A percentile compares a stretch with the other conserved stretches of the same genome.
These are phyloP conservation scores for Drosophila varians DNA, from an alignment of 1,140 invertebrate genomes.

Conservation along the genomic window DNA sequence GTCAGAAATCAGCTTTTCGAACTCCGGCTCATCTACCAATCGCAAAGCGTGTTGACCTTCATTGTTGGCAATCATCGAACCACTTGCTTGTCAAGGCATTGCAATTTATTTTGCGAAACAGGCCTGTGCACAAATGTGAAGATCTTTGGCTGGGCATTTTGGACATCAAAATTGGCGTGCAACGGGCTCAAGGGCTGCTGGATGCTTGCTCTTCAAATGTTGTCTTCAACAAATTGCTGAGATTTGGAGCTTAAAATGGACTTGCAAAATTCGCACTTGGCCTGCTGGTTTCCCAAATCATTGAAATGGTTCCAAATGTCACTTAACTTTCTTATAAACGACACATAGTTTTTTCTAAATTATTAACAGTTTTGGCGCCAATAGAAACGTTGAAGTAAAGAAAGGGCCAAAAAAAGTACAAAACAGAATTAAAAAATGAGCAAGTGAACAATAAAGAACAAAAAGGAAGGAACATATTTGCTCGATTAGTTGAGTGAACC, in stretches of 20 bases:
- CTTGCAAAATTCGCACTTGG: neutral
- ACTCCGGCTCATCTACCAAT: slow-evolving; percentile 2
- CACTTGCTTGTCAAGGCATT: neutral
- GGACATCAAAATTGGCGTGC: neutral
- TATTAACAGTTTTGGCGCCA: neutral
- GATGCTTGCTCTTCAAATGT: neutral
- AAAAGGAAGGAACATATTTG: too few species aligned
- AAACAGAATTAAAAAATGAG: too few species aligned
- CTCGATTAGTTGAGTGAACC: too few species aligned
- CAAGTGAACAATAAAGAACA: too few species aligned
- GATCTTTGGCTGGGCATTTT: slow-evolving; percentile 1
- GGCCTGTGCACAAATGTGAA: slow-evolving; percentile 4
- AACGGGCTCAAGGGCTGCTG: neutral
- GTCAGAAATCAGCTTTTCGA: neutral
- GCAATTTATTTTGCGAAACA: slow-evolving; percentile 3
- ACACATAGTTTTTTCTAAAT: neutral
- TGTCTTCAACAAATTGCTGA: neutral
- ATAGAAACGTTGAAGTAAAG: neutral
- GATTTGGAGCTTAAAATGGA: neutral
- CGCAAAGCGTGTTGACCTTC: slow-evolving; percentile 3
- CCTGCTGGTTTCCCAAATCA: neutral
- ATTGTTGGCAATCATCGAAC: slow-evolving; percentile 5
- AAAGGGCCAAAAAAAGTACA: too few species aligned
- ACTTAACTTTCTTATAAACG: neutral
- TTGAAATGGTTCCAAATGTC: neutral